Conservation (phyloP, 2,888 invertebrate genomes). For the Hedya salicella region DNA sequence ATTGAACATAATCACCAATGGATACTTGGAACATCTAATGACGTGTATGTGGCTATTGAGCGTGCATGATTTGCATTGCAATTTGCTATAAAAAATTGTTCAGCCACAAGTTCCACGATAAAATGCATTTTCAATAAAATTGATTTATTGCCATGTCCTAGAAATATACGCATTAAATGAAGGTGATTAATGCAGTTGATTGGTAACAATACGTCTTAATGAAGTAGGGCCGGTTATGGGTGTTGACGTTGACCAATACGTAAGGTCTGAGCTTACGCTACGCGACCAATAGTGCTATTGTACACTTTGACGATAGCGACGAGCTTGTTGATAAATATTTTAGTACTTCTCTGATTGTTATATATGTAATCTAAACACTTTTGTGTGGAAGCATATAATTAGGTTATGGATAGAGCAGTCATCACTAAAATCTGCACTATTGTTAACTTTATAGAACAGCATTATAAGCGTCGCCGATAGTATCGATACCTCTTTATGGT, state of each 20-base stretch:
- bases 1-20: conserved; percentile 48
- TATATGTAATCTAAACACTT: too few species aligned
- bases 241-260: conserved; percentile 43
- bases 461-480: too few species aligned
- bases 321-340: neutral
- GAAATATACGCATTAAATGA: conserved; percentile 8
- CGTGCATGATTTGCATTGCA: conserved; percentile 51
- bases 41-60: conserved; percentile 46
- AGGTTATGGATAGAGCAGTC: too few species aligned
- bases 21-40: conserved; percentile 48
- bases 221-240: conserved; percentile 43
- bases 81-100: conserved; percentile 49
- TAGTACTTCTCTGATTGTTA: neutral
- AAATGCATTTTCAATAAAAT: conserved; percentile 38
- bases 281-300: neutral
- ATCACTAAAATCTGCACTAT: too few species aligned
- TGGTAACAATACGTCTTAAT: conserved; percentile 24
- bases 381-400: too few species aligned
- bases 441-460: too few species aligned
- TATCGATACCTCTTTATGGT: too few species aligned
- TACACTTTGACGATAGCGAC: neutral
- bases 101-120: conserved; percentile 50
- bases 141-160: conserved; percentile 25
- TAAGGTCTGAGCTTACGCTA: conserved; percentile 40
- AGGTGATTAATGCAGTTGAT: conserved; percentile 23